Evolutionary conservation across 2,113 vertebrate species (phyloP).

Genomic region (Gadus chalcogrammus): DNA sequence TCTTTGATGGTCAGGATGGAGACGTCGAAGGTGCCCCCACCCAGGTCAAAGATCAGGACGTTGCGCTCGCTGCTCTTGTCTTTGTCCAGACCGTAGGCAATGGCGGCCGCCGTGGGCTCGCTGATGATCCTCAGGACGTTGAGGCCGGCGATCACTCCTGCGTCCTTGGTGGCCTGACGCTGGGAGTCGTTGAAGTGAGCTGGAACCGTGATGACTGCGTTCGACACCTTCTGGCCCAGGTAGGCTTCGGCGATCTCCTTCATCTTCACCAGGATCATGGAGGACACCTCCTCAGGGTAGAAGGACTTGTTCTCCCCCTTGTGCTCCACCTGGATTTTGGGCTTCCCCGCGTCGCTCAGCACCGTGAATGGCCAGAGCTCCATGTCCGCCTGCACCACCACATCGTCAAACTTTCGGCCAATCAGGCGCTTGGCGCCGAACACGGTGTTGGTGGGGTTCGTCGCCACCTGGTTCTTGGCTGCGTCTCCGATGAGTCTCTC

Average conservation of each 20-base stretch:
- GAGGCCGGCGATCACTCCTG: constrained; percentile 84
- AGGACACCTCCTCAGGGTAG: constrained; percentile 64
- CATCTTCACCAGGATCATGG: constrained; percentile 14
- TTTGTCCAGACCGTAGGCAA: constrained; percentile 90
- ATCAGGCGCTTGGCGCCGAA: constrained; percentile 85
- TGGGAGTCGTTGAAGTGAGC: constrained; percentile 65
- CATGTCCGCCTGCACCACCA: constrained; percentile 63
- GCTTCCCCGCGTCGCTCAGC: constrained; percentile 54
- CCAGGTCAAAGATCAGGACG: constrained; percentile 87
- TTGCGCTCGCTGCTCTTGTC: constrained; percentile 80
- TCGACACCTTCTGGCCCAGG: constrained; percentile 75
- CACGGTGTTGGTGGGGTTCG: constrained; percentile 82
- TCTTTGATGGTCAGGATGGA: constrained; percentile 89
- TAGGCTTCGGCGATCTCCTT: constrained; percentile 41
- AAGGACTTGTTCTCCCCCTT: constrained; percentile 64
- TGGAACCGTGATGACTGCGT: constrained; percentile 85
- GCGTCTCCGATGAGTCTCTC: constrained; percentile 81
- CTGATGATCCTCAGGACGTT: constrained; percentile 87
- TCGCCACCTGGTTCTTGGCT: constrained; percentile 82
- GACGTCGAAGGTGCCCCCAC: constrained; percentile 89
- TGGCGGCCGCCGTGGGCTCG: constrained; percentile 87
- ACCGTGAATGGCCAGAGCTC: constrained; percentile 70
- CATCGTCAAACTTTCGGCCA: constrained; percentile 69
- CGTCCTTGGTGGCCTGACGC: constrained; percentile 73
- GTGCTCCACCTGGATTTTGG: constrained; percentile 62